These are phyloP conservation scores for Carduelis carduelis DNA, from an alignment of 2,797 vertebrate genomes.

Conservation along the genomic window DNA sequence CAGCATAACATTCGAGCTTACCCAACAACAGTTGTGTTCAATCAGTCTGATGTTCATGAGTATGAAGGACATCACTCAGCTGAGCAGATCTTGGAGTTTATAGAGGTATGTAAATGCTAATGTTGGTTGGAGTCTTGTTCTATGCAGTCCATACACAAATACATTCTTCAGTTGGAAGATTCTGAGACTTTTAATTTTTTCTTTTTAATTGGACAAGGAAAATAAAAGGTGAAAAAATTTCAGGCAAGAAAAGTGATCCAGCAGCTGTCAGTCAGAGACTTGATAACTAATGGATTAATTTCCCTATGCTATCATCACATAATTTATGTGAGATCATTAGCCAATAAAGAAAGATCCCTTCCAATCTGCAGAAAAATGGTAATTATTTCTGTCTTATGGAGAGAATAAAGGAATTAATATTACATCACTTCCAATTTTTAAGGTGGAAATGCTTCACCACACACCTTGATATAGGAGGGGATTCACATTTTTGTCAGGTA, in stretches of 20 bases:
- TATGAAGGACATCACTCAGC: conserved; percentile 96
- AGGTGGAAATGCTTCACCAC: not conserved
- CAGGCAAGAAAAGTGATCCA: not conserved
- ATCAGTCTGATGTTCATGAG: conserved; percentile 89
- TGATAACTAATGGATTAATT: not conserved
- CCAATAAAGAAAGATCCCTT: not conserved
- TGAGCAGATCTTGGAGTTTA: conserved; percentile 92
- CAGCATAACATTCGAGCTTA: conserved; percentile 96
- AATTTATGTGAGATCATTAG: not conserved
- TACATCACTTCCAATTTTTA: not conserved
- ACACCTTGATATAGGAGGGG: not conserved
- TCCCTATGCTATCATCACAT: not conserved
- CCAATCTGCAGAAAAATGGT: not conserved
- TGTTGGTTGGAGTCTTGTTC: not conserved
- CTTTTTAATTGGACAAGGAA: not conserved
- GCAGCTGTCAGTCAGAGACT: not conserved
- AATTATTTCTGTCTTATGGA: not conserved
- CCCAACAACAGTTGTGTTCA: conserved; percentile 94
- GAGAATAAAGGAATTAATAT: not conserved
- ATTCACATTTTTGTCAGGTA: not conserved
- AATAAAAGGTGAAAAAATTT: not conserved
- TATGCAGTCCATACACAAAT: not conserved
- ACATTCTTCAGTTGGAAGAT: not conserved
- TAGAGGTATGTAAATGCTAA: conserved; percentile 82
- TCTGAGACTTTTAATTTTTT: not conserved